phyloP scores from a whole-genome alignment of 2,113 vertebrate genomes.

The Tenebrosternarchus preto region DNA sequence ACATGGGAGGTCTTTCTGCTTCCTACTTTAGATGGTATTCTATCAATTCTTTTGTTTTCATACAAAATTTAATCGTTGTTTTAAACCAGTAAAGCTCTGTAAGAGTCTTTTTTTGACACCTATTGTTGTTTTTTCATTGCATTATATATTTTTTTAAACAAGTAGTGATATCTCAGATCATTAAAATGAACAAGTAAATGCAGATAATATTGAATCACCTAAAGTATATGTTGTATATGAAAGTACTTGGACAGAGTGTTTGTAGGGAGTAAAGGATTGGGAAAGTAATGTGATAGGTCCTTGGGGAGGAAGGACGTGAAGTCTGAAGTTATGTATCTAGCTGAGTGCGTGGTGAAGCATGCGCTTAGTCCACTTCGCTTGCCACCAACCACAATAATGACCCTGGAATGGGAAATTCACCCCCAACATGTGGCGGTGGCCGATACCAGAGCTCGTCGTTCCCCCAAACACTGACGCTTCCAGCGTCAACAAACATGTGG shows the following conservation, averaged over 20 bases:
- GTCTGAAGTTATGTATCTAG: conserved; percentile 7
- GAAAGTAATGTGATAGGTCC: conserved; percentile 1
- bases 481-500: conserved; percentile 64
- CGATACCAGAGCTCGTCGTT: conserved; percentile 36
- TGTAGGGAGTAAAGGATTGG: neutral
- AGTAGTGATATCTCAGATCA: neutral
- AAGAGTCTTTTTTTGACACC: neutral
- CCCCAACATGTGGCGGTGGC: conserved; percentile 49
- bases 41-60: neutral
- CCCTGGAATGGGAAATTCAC: conserved; percentile 47
- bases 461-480: conserved; percentile 52
- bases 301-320: neutral
- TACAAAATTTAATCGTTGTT: neutral
- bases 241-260: neutral
- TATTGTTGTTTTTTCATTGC: neutral
- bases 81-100: neutral
- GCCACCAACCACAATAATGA: conserved; percentile 25
- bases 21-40: neutral
- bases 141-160: neutral
- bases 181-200: neutral
- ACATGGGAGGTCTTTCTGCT: neutral
- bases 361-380: conserved; percentile 13
- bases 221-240: neutral
- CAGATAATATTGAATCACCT: neutral
- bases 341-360: conserved; percentile 32